Evolutionary conservation across 2,797 vertebrate species (phyloP).

Genomic region (Macrochelys suwanniensis): DNA sequence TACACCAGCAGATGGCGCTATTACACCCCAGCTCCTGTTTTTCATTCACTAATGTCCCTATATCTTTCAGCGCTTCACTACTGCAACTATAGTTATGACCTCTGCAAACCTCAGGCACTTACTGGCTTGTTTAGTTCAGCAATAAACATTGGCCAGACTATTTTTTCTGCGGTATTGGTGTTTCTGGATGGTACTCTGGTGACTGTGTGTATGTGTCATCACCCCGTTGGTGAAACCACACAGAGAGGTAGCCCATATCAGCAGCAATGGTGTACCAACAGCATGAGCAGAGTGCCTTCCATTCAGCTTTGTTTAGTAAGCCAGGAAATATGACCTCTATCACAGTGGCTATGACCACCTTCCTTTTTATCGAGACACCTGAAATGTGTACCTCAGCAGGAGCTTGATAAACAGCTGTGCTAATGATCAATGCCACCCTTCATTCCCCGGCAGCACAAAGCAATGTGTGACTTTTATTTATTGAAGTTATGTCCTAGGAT

Average conservation of each 20-base stretch:
- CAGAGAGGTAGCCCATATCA: background rate
- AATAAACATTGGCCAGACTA: background rate
- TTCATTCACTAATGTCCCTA: background rate
- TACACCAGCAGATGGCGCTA: slow-evolving; percentile 56
- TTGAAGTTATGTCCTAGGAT: background rate
- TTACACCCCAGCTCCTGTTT: slow-evolving; percentile 26
- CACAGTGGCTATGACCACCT: background rate
- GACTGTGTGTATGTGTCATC: background rate
- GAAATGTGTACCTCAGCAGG: background rate
- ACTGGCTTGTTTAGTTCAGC: slow-evolving; percentile 1
- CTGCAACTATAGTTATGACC: background rate
- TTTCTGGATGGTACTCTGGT: background rate
- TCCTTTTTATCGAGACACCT: background rate
- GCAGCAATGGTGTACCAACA: rapidly evolving
- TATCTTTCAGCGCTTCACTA: rapidly evolving
- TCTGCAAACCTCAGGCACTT: background rate
- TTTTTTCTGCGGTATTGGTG: background rate
- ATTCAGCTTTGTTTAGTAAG: background rate
- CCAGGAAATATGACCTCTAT: background rate
- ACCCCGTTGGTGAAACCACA: background rate
- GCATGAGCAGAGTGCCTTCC: background rate
- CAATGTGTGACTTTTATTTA: background rate
- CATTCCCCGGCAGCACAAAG: background rate
- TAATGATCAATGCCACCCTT: background rate
- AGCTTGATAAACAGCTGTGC: background rate